Evolutionary conservation across 2,113 vertebrate genomes (phyloP).

Genomic region (Catagonus wagneri): DNA sequence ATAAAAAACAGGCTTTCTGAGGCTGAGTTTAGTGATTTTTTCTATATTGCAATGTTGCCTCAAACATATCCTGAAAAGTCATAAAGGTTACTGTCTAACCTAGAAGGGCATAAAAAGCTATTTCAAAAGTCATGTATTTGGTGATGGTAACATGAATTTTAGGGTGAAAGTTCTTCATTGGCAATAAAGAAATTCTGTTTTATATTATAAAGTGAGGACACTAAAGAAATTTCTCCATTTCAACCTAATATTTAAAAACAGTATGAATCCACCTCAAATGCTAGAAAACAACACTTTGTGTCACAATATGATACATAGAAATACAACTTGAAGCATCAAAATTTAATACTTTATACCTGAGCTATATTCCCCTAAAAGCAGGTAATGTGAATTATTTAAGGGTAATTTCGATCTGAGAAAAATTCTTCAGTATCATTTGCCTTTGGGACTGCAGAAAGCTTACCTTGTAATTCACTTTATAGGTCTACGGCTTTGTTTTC

Average conservation of each 20-base stretch:
- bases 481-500: slow-evolving; percentile 18
- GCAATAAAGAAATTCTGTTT: slow-evolving; percentile 43
- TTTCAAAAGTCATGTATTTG: not conserved
- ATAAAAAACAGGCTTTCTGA: not conserved
- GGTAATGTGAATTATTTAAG: slow-evolving; percentile 79
- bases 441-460: slow-evolving; percentile 71
- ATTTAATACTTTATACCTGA: slow-evolving; percentile 70
- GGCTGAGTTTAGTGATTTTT: not conserved
- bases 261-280: not conserved
- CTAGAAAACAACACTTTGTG: not conserved
- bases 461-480: slow-evolving; percentile 27
- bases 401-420: slow-evolving; percentile 66
- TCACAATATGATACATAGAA: slow-evolving; percentile 48
- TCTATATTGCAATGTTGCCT: not conserved
- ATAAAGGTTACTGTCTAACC: not conserved
- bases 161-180: not conserved
- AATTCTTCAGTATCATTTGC: slow-evolving; percentile 62
- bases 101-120: not conserved
- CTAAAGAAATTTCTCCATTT: slow-evolving; percentile 16
- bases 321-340: slow-evolving; percentile 57
- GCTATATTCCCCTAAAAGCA: slow-evolving; percentile 56
- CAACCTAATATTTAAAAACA: slow-evolving; percentile 55
- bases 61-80: not conserved
- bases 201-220: slow-evolving; percentile 17
- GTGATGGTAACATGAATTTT: not conserved